phyloP scores from a whole-genome alignment of 92 coral and sea anemone species.

The Bergia sp. region DNA sequence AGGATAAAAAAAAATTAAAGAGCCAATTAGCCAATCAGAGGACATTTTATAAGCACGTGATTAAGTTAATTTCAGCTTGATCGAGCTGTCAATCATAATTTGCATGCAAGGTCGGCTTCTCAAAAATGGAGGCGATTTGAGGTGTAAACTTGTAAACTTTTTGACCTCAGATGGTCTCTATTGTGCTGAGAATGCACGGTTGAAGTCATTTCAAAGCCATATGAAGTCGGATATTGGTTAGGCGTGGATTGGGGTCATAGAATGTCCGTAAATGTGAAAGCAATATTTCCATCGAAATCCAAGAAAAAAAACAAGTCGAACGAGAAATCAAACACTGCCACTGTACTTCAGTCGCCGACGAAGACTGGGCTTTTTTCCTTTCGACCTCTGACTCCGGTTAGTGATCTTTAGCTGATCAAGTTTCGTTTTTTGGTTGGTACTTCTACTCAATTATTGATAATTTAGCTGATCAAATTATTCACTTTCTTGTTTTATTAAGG shows the following conservation, averaged over 20 bases:
- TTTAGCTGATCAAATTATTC: conserved; percentile 33
- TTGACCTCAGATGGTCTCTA: conserved; percentile 61
- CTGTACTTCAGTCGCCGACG: conserved; percentile 43
- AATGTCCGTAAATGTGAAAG: conserved; percentile 79
- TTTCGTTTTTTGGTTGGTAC: not conserved
- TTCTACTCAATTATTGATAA: conserved; percentile 11
- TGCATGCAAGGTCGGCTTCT: conserved; percentile 20
- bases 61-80: conserved; percentile 29
- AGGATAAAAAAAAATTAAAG: too few relatives aligned
- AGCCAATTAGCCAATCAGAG: conserved; percentile 49
- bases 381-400: conserved; percentile 88
- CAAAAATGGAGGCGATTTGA: conserved; percentile 60
- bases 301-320: conserved; percentile 67
- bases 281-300: conserved; percentile 79
- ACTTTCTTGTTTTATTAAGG: conserved; percentile 29
- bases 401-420: conserved; percentile 50
- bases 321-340: conserved; percentile 43
- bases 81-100: conserved; percentile 48
- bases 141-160: conserved; percentile 50
- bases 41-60: conserved; percentile 34
- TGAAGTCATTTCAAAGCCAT: conserved; percentile 45
- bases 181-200: conserved; percentile 36
- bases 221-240: conserved; percentile 52
- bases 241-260: conserved; percentile 43
- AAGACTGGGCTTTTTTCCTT: conserved; percentile 47